A percentile compares a stretch with the other conserved stretches of the same genome.
Conservation (phyloP, 2,113 vertebrate genomes). For the Mormyrus lacerda region DNA sequence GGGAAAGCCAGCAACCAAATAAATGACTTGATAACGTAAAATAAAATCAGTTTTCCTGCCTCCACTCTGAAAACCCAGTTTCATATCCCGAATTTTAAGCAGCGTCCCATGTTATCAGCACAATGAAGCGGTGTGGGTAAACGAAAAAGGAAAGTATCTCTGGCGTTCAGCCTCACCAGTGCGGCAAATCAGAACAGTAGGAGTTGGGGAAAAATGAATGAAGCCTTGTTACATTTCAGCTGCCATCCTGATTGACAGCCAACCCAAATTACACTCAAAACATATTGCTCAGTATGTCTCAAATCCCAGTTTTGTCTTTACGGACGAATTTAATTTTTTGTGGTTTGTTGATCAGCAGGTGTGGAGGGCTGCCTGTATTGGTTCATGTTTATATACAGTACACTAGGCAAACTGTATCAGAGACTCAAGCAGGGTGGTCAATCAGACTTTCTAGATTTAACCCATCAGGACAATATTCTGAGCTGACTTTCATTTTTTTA, state of each 20-base stretch:
- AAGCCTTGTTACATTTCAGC: neutral
- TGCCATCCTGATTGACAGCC: neutral
- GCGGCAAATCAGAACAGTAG: neutral
- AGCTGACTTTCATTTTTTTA: neutral
- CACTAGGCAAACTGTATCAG: neutral
- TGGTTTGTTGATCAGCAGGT: neutral
- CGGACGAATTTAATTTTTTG: neutral
- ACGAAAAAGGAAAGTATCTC: neutral
- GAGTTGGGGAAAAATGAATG: neutral
- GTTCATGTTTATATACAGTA: neutral
- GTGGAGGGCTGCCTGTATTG: neutral
- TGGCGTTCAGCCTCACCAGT: neutral
- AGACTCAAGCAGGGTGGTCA: neutral
- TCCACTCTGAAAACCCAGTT: neutral
- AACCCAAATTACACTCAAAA: neutral
- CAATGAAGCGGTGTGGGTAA: neutral
- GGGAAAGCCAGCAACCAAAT: neutral
- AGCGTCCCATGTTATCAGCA: neutral
- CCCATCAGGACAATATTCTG: neutral
- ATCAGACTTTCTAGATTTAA: neutral
- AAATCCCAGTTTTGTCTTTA: neutral
- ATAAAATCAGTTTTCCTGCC: neutral
- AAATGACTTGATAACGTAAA: neutral
- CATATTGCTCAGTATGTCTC: neutral
- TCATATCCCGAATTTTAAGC: neutral